Evolutionary conservation across 2,113 vertebrate genomes (phyloP), one percentile per base, ranked within the genome.

Genomic region (Poeciliopsis retropinna): DNA sequence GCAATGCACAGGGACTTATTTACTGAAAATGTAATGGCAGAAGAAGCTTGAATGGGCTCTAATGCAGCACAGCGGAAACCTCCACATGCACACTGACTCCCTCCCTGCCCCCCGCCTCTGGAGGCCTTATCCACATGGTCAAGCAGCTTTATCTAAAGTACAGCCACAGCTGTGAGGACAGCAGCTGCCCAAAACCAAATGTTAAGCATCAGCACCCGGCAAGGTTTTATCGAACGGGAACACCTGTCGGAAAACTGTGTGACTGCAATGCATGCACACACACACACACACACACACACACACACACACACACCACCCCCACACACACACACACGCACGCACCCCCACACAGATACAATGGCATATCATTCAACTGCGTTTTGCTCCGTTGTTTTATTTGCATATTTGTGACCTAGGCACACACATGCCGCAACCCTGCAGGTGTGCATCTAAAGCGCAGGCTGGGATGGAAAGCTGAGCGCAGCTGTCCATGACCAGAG

Each of bases 191-290:
- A 76, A 30, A 75, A 80, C 82, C 82, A 85, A 87, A 89, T 84
- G 91, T 85, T 85, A 75, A 79, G 89, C 86, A 87, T 85, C 90
- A 90, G 88, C 83, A 85, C 73, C 71, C 31, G n/a, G 82, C 72
- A 83, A 71, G 78, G 66, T 85, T 74, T 90, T 85, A 90, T 91
- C 88, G 86, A 86, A 88, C 30, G 64, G 51, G 81, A 89, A 80
- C 92, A 91, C 88, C 88, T 93, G 92, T 89, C 87, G 83, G 88
- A 88, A 37, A 73, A 88, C 82, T 85, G 73, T 60, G 67, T n/a
- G 10, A 60, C 41, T 68, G 37, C 31, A 68, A 76, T 41, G 27
- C n/a, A 47, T 19, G 2, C 4, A 29, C 60, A 80, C 41, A 47
- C 30, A 72, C 65, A 51, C 32, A 28, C 64, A 72, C 57, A 39